Evolutionary conservation across 2,888 invertebrate species (phyloP).

Genomic region (Thelaira solivaga): DNA sequence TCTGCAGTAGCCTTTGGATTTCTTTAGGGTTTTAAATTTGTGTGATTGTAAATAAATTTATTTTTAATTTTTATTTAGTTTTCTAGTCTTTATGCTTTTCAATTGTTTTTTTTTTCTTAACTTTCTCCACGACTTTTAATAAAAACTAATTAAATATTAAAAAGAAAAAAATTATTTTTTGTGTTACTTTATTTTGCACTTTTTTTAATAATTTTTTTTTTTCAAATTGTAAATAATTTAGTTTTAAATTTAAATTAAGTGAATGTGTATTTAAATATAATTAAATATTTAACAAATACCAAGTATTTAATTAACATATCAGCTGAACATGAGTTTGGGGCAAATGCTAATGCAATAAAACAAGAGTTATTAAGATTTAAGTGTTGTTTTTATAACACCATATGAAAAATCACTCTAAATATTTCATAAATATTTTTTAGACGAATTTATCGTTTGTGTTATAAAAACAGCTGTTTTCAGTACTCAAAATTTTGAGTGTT

Average conservation of each 20-base stretch:
- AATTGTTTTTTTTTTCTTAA: slow-evolving; percentile 20
- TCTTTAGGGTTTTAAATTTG: neutral
- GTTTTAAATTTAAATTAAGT: neutral
- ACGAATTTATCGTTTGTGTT: too few relatives aligned
- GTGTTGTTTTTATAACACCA: too few relatives aligned
- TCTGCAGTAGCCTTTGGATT: too few relatives aligned
- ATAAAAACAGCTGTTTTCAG: too few relatives aligned
- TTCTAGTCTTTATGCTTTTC: slow-evolving; percentile 51
- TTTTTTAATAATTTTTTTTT: neutral
- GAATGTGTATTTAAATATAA: too few relatives aligned
- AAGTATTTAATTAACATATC: slow-evolving; percentile 53
- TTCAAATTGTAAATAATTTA: slow-evolving; percentile 34
- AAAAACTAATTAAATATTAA: slow-evolving; percentile 24
- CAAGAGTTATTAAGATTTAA: too few relatives aligned
- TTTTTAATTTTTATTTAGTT: slow-evolving; percentile 40
- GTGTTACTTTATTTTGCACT: slow-evolving; percentile 26
- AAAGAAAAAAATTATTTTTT: slow-evolving; percentile 10
- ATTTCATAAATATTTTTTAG: too few relatives aligned
- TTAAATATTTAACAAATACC: slow-evolving; percentile 31
- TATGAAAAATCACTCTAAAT: too few relatives aligned
- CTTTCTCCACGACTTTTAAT: neutral
- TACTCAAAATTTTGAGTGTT: too few relatives aligned
- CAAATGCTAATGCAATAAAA: too few relatives aligned
- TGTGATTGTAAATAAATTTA: too few relatives aligned
- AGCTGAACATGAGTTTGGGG: too few relatives aligned